Base-by-base conservation (phyloP, 1,140 invertebrate genomes). In the Pomacea maculata region DNA sequence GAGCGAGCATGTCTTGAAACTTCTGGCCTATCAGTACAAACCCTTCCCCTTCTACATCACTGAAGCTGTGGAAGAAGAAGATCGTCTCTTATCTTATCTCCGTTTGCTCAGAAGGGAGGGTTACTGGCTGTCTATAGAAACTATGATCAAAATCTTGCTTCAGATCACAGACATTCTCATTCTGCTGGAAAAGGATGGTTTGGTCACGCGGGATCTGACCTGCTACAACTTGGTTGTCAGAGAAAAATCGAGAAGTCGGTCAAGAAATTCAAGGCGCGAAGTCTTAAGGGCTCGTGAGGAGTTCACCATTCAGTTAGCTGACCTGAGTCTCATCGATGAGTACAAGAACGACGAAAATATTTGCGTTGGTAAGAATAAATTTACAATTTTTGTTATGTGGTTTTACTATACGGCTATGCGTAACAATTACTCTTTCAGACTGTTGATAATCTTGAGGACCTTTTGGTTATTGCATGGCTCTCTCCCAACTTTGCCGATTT, bases 171-270 rank as follows among this genome's bases (percentile, higher is more conserved):
- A 78, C 19, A 29, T 25, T 8, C 63, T 78, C 15, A 54, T 17
- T 17, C 55, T 45, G 25, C 45, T 78, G 64, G 25, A 29, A 1
- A 17, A 57, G 4, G 29, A 21, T 9, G 67, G 54, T 11, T 54
- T 78, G n/a, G 76, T 65, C 65, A 61, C 76, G 25, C 76, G 76
- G n/a, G 76, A 65, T 29, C 63, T 78, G 29, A 78, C 76, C 12
- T 25, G n/a, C 17, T 78, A 68, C 65, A 68, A 78, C 65, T 45
- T 78, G 64, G 45, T 78, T 25, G 76, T 78, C 29, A 45, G 75
- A 29, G 21, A 57, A 11, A 54, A 29, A 12, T 19, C 11, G 4
- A 17, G 25, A 10, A 52, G 25, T 29, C 11, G 8, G 57, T 61
- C 57, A 61, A 61, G 9, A 6, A 54, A 29, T 12, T n/a, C 54